Evolutionary conservation across 2,113 vertebrate species (phyloP).

Genomic region (Ochotona curzoniae): DNA sequence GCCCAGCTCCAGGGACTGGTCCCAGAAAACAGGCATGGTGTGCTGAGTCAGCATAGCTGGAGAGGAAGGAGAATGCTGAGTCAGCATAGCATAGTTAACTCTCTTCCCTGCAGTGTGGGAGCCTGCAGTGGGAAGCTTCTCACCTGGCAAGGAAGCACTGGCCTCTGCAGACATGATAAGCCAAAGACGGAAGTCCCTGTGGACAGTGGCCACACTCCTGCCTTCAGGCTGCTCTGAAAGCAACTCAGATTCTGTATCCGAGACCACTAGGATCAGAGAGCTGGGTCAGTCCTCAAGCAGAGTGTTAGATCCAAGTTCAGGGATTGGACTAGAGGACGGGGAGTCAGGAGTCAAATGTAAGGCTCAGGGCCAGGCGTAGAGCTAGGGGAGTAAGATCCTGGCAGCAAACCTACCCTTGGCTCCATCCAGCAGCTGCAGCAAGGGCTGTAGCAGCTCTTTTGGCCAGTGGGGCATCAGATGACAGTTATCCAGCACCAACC

Average conservation of each 20-base stretch:
- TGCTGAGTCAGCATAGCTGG: conserved; percentile 73
- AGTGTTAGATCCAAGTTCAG: background rate
- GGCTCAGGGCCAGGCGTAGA: background rate
- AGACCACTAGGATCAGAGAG: conserved; percentile 53
- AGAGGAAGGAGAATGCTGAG: background rate
- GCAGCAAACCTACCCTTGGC: conserved; percentile 77
- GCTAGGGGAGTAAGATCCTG: background rate
- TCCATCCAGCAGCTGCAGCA: conserved; percentile 79
- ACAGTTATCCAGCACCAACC: conserved; percentile 91
- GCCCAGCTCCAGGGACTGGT: conserved; percentile 82
- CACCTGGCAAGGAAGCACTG: conserved; percentile 87
- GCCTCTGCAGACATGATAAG: conserved; percentile 84
- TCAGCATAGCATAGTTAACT: background rate
- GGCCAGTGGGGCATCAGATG: conserved; percentile 89
- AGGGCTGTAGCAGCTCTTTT: conserved; percentile 76
- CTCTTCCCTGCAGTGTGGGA: background rate
- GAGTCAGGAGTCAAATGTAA: conserved; percentile 2
- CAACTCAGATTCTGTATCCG: conserved; percentile 26
- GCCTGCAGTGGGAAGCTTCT: background rate
- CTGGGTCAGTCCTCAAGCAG: conserved; percentile 40
- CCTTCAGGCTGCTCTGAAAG: background rate
- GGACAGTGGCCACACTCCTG: conserved; percentile 53
- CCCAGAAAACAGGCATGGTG: conserved; percentile 83
- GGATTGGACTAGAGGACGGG: background rate
- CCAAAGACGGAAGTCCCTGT: conserved; percentile 89